A percentile compares a stretch with the other conserved stretches of the same genome.
Conservation (phyloP, 1,140 invertebrate genomes). For the Metaphire vulgaris region DNA sequence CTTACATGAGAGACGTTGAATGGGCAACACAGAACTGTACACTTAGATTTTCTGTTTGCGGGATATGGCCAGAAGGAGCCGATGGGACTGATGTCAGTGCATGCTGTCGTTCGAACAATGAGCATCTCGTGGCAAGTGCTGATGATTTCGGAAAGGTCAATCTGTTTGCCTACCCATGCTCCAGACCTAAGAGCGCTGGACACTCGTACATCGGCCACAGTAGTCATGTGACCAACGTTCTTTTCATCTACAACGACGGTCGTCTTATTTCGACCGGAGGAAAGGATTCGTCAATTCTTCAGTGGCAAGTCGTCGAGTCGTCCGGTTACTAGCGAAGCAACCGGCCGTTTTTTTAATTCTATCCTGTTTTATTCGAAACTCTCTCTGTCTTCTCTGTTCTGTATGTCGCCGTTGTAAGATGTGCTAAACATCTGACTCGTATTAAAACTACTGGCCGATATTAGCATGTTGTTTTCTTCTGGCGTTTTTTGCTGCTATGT, state of each 20-base stretch:
- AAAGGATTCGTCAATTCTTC: conserved; percentile 75
- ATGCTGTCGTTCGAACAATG: conserved; percentile 63
- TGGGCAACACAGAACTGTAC: conserved; percentile 78
- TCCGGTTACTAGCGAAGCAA: not conserved
- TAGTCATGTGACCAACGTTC: conserved; percentile 77
- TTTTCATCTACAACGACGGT: conserved; percentile 58
- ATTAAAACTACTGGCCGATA: too few species aligned
- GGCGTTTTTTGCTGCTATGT: too few species aligned
- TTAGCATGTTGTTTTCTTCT: too few species aligned
- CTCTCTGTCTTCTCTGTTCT: too few species aligned
- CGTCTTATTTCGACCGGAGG: conserved; percentile 76
- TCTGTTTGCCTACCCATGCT: conserved; percentile 73
- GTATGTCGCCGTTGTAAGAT: too few species aligned
- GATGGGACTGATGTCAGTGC: conserved; percentile 86
- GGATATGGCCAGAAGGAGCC: conserved; percentile 83
- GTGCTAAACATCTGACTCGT: too few species aligned
- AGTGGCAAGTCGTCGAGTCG: conserved; percentile 61
- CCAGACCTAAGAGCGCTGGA: conserved; percentile 73
- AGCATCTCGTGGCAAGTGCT: conserved; percentile 68
- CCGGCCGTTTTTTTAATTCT: too few species aligned
- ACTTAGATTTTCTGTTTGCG: conserved; percentile 62
- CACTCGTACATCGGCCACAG: conserved; percentile 77
- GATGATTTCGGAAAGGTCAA: conserved; percentile 91
- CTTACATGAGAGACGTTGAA: conserved; percentile 66
- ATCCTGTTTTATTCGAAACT: too few species aligned